These are phyloP conservation scores for Calliopum simillimum DNA, from an alignment of 2,888 invertebrate species.

Conservation along the genomic window DNA sequence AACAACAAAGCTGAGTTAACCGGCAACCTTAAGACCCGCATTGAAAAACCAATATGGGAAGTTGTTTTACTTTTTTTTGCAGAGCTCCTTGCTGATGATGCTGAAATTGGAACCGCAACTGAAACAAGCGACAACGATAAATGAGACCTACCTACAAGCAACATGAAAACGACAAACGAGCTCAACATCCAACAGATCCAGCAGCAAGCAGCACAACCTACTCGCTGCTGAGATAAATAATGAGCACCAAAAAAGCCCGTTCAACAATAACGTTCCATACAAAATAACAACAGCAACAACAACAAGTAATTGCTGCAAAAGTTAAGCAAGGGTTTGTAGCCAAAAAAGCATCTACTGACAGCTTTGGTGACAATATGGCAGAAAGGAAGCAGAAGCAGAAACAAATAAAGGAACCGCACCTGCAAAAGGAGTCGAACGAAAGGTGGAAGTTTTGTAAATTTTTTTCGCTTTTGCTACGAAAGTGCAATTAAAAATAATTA, in stretches of 20 bases:
- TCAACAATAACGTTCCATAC: background rate
- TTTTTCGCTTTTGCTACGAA: background rate
- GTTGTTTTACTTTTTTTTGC: too few relatives aligned
- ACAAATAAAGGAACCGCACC: slow-evolving; percentile 11
- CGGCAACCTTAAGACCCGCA: too few relatives aligned
- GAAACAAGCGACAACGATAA: slow-evolving; percentile 41
- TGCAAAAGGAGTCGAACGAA: slow-evolving; percentile 14
- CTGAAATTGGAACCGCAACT: too few relatives aligned
- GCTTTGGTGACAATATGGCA: background rate
- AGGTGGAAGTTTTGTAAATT: background rate
- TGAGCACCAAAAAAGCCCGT: slow-evolving; percentile 36
- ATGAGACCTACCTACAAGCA: slow-evolving; percentile 51
- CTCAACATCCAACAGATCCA: slow-evolving; percentile 25
- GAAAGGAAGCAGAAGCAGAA: too few relatives aligned
- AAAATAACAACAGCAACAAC: slow-evolving; percentile 20
- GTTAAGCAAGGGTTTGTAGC: slow-evolving; percentile 26
- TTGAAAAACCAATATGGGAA: too few relatives aligned
- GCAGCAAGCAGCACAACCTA: slow-evolving; percentile 21
- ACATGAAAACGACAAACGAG: slow-evolving; percentile 36
- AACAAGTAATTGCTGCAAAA: slow-evolving; percentile 11
- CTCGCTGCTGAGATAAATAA: slow-evolving; percentile 42
- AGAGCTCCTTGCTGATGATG: too few relatives aligned
- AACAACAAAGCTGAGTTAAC: too few relatives aligned
- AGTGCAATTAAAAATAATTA: slow-evolving; percentile 39
- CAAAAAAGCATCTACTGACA: slow-evolving; percentile 17